Evolutionary conservation across 2,888 invertebrate species (phyloP), one percentile per base, ranked within the genome.

Genomic region (Liopterus haemorrhoidalis): DNA sequence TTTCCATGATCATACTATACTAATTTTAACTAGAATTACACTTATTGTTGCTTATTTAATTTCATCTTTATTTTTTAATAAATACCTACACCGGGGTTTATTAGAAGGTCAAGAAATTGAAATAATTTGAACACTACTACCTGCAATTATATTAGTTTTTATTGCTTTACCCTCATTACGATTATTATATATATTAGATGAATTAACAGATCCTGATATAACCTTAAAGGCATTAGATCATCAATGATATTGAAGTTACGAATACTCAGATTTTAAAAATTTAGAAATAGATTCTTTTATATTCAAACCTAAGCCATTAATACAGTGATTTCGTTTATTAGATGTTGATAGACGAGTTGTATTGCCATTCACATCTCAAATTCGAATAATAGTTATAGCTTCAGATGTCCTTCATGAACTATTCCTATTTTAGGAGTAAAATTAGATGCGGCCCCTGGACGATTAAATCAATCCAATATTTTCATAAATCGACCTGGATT

Each of bases 391-490:
- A 72, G 65, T 79, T 1, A 71, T 77, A 11, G 75, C 80, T 0
- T 66, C 71, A 4, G 81, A 82, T 69, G 80, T 81, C 2, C 74
- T 82, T 65, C 80, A 81, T 51, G 79, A 76, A 74, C 81, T 33
- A 54, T 81, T 0, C 79, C 79, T 0, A 66, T 75, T 0, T 56
- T 81, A 69, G 78, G 79, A 1, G 68, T 81, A 37, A 81, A 81
- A 70, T 69, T 79, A 53, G 80, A 81, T 67, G 77, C 76, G 12
- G 75, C 76, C 0, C 80, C 79, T 0, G 79, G 80, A 0, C 79
- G 80, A 30, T 54, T 81, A 64, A 80, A 81, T 56, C 78, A 81
- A 78, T 71, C 69, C 60, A 74, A 69, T 56, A 74, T 82, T 64
- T 69, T 70, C 57, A 71, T 76, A 57, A 79, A 74, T 53, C 76